Percentiles rank a stretch among this genome's conserved stretches.
phyloP scores from a whole-genome alignment of 2,797 vertebrate species.

The Megaceryle alcyon region DNA sequence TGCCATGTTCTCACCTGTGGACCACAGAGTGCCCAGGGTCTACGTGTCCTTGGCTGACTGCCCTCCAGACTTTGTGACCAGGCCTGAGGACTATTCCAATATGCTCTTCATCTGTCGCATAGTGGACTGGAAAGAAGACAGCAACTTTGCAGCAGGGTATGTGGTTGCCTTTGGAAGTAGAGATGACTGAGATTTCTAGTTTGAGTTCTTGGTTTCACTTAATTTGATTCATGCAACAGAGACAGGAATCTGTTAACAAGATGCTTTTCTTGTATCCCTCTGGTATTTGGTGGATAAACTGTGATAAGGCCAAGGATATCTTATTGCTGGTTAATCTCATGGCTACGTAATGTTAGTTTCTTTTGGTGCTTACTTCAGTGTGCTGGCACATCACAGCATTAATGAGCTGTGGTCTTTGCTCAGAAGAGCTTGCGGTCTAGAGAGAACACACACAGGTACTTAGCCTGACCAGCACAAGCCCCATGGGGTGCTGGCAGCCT shows the following conservation, averaged over 20 bases:
- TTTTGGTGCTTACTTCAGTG: background rate
- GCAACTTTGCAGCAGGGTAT: conserved; percentile 93
- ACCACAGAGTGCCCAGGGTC: conserved; percentile 93
- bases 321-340: background rate
- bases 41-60: conserved; percentile 90
- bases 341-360: background rate
- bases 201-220: background rate
- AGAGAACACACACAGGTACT: background rate
- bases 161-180: conserved; percentile 9
- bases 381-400: background rate
- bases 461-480: background rate
- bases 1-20: conserved; percentile 93
- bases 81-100: conserved; percentile 86
- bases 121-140: conserved; percentile 89
- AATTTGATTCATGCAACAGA: background rate
- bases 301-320: background rate
- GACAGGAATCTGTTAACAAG: background rate
- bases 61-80: conserved; percentile 85
- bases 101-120: conserved; percentile 94
- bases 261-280: background rate
- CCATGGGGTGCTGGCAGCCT: background rate
- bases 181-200: background rate
- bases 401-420: background rate
- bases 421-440: background rate
- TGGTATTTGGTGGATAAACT: background rate